phyloP scores from a whole-genome alignment of 2,797 vertebrate species.

The Phalanger gymnotis region DNA sequence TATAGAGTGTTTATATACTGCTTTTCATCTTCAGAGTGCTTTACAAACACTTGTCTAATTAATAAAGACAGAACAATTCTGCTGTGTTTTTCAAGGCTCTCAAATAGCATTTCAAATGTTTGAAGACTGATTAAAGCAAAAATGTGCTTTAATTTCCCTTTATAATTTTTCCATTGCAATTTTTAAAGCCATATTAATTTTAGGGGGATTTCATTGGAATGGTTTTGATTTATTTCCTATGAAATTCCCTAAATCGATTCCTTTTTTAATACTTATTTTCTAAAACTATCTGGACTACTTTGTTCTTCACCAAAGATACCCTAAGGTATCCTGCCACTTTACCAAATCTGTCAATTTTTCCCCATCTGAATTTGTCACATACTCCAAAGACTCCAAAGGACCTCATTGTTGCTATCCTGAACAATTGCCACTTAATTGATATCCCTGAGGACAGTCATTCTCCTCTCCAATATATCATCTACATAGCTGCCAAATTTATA shows the following conservation, averaged over 20 bases:
- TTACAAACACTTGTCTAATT: slow-evolving; percentile 34
- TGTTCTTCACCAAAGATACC: neutral
- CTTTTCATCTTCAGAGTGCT: neutral
- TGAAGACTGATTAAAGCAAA: slow-evolving; percentile 37
- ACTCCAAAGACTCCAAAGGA: neutral
- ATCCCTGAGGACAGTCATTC: neutral
- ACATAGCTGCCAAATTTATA: too few species aligned
- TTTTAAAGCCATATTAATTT: slow-evolving; percentile 36
- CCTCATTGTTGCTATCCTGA: neutral
- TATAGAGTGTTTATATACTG: neutral
- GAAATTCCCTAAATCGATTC: neutral
- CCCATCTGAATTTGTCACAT: neutral
- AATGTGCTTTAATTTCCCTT: slow-evolving; percentile 36
- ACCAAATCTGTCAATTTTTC: neutral
- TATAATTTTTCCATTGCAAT: slow-evolving; percentile 16
- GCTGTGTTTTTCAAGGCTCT: slow-evolving; percentile 43
- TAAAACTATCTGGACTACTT: neutral
- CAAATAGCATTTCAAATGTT: slow-evolving; percentile 14
- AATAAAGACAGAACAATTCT: slow-evolving; percentile 31
- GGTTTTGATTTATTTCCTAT: slow-evolving; percentile 10
- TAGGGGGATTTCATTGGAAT: neutral
- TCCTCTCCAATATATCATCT: neutral
- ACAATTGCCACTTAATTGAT: neutral
- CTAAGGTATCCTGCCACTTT: slow-evolving; percentile 2
- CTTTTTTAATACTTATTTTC: slow-evolving; percentile 8